phyloP scores from a whole-genome alignment of 2,888 invertebrate genomes.

The Nemotelus nigrinus region DNA sequence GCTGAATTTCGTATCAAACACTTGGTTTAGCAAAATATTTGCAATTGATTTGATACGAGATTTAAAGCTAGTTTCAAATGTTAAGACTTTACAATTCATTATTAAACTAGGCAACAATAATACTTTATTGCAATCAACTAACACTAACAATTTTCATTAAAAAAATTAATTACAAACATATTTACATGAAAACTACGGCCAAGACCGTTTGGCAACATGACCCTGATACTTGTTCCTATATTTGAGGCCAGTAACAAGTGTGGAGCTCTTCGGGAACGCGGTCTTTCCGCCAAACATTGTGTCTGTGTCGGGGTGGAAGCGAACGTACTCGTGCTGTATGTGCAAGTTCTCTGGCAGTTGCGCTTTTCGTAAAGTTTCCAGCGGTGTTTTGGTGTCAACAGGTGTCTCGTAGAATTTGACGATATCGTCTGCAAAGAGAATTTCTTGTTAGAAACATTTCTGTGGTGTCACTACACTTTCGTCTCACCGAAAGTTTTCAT shows the following conservation, averaged over 20 bases:
- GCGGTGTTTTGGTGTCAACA: slow-evolving; percentile 76
- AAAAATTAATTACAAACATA: neutral
- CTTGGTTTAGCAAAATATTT: too few species aligned
- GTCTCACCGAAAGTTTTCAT: slow-evolving; percentile 75
- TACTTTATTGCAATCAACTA: too few species aligned
- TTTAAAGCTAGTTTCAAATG: too few species aligned
- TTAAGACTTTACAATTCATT: too few species aligned
- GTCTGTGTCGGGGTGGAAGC: slow-evolving; percentile 86
- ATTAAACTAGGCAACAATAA: too few species aligned
- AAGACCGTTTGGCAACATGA: slow-evolving; percentile 71
- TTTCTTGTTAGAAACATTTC: neutral
- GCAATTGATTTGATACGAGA: too few species aligned
- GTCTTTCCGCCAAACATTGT: slow-evolving; percentile 78
- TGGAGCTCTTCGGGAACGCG: slow-evolving; percentile 87
- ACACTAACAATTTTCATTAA: too few species aligned
- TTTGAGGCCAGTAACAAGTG: slow-evolving; percentile 84
- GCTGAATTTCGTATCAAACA: too few species aligned
- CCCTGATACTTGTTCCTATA: slow-evolving; percentile 84
- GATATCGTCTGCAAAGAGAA: slow-evolving; percentile 70
- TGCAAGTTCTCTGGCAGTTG: slow-evolving; percentile 89
- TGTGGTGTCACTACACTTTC: neutral
- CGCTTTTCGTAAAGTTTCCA: slow-evolving; percentile 75
- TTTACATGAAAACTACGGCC: slow-evolving; percentile 65
- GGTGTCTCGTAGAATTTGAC: slow-evolving; percentile 77
- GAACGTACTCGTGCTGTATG: slow-evolving; percentile 80